Base-by-base conservation (phyloP, 2,888 invertebrate genomes). In the Drosophila yooni region DNA sequence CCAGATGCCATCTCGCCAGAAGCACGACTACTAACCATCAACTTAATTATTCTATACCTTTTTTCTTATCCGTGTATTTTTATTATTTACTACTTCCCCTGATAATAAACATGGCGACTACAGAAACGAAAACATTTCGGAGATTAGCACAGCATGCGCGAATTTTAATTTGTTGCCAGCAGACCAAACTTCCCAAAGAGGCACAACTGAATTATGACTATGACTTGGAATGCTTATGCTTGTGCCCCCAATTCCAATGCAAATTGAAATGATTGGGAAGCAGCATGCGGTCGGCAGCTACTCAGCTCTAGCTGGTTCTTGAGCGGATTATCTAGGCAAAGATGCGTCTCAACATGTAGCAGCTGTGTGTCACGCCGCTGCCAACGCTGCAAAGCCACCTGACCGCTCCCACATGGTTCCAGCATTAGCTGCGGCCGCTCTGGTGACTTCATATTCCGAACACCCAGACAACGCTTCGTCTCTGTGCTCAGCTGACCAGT, bases 181-280 rank as follows among this genome's bases (percentile, higher is more conserved):
- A 43, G 18, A n/a, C 38, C 46, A 25, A n/a, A 29, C n/a, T n/a
- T 51, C 8, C n/a, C 8, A n/a, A 15, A 31, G 15, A 31, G 11
- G 31, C 31, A 27, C 27, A 48, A 48, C 25, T 15, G 25, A 48
- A 43, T 43, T 43, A 43, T 13, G 11, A 43, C 43, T 43, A 43
- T 43, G 43, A 43, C 11, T 8, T 52, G 21, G 36, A 48, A 15
- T 21, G 36, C 27, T 77, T 84, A 74, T 50, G 61, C 60, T 54
- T 67, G 74, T 36, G 93, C 68, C 70, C 91, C 85, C 63, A 93
- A 79, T 81, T 93, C 93, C 69, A 92, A 87, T 51, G 91, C 84
- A 84, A 93, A 93, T 70, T 91, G 91, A 90, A 93, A 93, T 33
- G 92, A 84, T 79, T 93, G 93, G 18, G 92, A 89, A 0, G 90